Base-by-base conservation (phyloP, 2,113 vertebrate genomes). In the Lepus timidus region DNA sequence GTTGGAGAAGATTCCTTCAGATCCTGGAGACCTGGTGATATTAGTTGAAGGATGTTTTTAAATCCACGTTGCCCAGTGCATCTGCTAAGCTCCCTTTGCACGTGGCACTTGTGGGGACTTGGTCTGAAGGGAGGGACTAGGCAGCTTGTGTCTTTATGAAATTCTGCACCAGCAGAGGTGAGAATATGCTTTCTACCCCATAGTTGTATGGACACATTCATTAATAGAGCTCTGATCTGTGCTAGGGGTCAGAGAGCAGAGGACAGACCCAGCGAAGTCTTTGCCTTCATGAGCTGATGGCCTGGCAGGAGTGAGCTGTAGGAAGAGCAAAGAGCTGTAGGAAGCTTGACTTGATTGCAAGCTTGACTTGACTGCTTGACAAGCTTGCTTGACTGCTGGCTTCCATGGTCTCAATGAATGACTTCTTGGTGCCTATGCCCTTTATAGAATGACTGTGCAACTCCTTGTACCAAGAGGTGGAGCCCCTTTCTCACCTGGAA, bases 31-130 rank as follows among this genome's bases (percentile, higher is more conserved):
- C 65, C 58, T 22, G 71, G 78, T 85, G 81, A 61, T 76, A 29
- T 19, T 64, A 80, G 36, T 67, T 76, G 1, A 67, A 91, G 76
- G 85, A 92, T 71, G 65, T 90, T 95, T 95, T 81, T 71, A 90
- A 87, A 74, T 87, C 90, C 23, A 25, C 10, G 0, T 55, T 20
- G 36, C 0, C 0, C 78, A 33, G 20, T 80, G 64, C 65, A 61
- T 89, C 83, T 80, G 61, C 44, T 13, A 61, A 33, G 52, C 67
- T 58, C 36, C 25, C 31, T 68, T 51, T 68, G 71, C 61, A 52
- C 9, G 3, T 51, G 33, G 65, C 49, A 1, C 25, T 33, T 0
- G 0, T 9, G 25, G 78, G 62, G 73, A 3, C 49, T n/a, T 33
- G n/a, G 19, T 22, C 49, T 0, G 1, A 73, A 76, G 67, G 81